A percentile compares a stretch with the other conserved stretches of the same genome.
phyloP scores from a whole-genome alignment of 2,888 invertebrate species.

The Parapristionchus giblindavisi region DNA sequence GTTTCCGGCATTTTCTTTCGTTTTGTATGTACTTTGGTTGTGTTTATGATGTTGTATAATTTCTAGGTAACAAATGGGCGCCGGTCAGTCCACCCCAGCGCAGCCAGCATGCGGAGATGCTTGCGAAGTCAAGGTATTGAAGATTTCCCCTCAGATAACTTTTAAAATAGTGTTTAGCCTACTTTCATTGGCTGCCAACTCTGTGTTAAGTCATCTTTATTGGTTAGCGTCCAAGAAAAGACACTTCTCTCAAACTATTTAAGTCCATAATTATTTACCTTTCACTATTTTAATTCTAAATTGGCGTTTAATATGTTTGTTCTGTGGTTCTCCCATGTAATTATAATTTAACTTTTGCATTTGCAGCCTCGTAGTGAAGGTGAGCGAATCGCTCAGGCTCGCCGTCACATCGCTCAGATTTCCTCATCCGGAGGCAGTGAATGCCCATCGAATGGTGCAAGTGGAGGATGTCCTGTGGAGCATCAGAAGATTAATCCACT shows the following conservation, averaged over 20 bases:
- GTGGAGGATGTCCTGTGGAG: constrained; percentile 44
- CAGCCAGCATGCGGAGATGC: constrained; percentile 29
- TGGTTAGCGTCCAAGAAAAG: no score
- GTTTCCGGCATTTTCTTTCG: not conserved
- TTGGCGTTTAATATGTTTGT: not conserved
- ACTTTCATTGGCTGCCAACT: not conserved
- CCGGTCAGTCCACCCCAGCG: constrained; percentile 46
- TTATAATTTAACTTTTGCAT: not conserved
- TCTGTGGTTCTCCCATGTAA: not conserved
- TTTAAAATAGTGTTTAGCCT: not conserved
- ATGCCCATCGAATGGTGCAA: constrained; percentile 49
- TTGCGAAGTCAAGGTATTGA: constrained; percentile 19
- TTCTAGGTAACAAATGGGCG: constrained; percentile 41
- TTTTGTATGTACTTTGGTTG: not conserved
- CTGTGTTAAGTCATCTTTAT: no score
- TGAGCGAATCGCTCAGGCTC: constrained; percentile 31
- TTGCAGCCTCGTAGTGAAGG: constrained; percentile 30
- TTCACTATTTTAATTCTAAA: no score
- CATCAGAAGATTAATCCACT: constrained; percentile 46
- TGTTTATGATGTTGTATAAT: not conserved
- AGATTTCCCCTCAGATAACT: not conserved
- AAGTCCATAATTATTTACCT: no score
- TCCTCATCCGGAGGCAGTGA: constrained; percentile 36
- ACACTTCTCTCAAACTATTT: no score
- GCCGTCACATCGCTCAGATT: constrained; percentile 38